Percentiles rank a stretch among this genome's conserved stretches.
phyloP scores from a whole-genome alignment of 2,797 vertebrate genomes.

The Pitangus sulphuratus region DNA sequence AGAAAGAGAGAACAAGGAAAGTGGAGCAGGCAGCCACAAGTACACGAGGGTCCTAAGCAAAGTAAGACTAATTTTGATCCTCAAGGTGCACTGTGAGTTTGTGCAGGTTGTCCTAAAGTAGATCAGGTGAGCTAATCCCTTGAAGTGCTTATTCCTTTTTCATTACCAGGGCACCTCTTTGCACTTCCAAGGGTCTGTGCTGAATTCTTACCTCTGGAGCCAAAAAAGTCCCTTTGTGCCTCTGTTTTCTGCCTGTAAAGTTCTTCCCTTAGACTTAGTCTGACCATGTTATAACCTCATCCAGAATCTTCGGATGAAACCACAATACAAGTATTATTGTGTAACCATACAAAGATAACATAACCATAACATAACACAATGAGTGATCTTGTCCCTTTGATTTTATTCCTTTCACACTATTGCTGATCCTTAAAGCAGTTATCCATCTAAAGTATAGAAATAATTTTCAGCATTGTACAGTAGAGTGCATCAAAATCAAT shows the following conservation, averaged over 20 bases:
- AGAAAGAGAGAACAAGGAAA: not conserved
- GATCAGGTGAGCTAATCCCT: not conserved
- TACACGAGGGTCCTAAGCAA: not conserved
- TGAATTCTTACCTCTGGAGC: not conserved
- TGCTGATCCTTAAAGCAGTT: not conserved
- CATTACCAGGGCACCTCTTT: not conserved
- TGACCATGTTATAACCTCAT: not conserved
- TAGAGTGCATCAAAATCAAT: not conserved
- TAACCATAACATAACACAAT: not conserved
- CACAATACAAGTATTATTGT: not conserved
- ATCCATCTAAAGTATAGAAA: not conserved
- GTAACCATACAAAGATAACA: not conserved
- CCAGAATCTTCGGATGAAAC: not conserved
- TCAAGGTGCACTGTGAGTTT: not conserved
- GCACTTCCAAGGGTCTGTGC: not conserved
- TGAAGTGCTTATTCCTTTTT: not conserved
- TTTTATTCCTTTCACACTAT: not conserved
- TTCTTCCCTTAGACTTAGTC: not conserved
- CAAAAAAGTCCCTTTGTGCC: not conserved
- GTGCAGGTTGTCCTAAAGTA: not conserved
- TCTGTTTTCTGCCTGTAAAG: not conserved
- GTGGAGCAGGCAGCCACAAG: not conserved
- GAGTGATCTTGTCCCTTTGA: not conserved
- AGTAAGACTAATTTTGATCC: not conserved
- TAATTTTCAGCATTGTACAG: not conserved